Base-by-base conservation (phyloP, 2,888 invertebrate genomes). In the Eupithecia pulchellata region DNA sequence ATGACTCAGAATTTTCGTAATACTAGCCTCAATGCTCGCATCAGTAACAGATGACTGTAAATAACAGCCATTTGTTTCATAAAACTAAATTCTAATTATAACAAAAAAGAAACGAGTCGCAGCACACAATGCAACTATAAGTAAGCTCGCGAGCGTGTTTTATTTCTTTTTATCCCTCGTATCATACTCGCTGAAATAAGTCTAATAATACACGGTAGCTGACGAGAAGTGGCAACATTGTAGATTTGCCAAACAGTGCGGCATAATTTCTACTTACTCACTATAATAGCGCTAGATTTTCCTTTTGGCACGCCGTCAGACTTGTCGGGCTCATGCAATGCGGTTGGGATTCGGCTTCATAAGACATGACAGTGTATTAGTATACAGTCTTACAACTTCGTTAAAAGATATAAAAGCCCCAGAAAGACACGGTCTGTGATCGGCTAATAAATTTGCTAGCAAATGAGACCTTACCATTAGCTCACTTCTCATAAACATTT, bases 301-400 rank as follows among this genome's bases (percentile, higher is more conserved):
- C 72, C 55, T 72, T 68, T 68, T 68, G 72, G 68, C 72, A 68
- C 64, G 42, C 25, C 34, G 57, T 68, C 72, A 64, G 66, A 58
- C 32, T 42, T 63, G 68, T 65, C 62, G 61, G 55, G 60, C 65
- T 71, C 68, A 58, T 72, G 72, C 66, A 72, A 66, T 68, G 68
- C 66, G 72, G 68, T 68, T 32, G 30, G 34, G 39, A 57, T 63
- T 65, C 14, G 66, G 68, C 66, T 72, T 68, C 63, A 72, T 13
- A 63, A 72, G 68, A 72, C 66, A 72, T 34, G n/a, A 30, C 71
- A 67, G 17, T 30, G 64, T 68, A 52, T 34, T 14, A 36, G 8
- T 17, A 13, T 34, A n/a, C 65, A 66, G 69, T 62, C 17, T n/a
- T 39, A 25, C 63, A 64, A 39, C 57, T 32, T 0, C 20, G 1